phyloP scores from a whole-genome alignment of 2,113 vertebrate species.

The Pomatostomus ruficeps region DNA sequence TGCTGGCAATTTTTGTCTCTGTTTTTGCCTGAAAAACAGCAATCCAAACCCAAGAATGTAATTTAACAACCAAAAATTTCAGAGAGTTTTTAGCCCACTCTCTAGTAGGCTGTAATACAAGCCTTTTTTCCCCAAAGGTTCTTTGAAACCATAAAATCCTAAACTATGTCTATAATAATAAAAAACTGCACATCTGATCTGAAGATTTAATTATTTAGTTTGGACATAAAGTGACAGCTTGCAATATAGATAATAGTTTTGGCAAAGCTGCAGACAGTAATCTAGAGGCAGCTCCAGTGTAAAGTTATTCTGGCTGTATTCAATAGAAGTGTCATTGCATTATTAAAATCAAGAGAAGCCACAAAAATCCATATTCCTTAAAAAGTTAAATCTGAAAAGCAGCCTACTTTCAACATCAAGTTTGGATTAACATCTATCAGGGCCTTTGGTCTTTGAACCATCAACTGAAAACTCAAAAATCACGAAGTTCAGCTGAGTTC shows the following conservation, averaged over 20 bases:
- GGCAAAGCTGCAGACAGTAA: neutral
- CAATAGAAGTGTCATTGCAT: neutral
- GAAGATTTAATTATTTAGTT: slow-evolving; percentile 8
- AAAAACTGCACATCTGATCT: neutral
- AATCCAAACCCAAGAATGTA: neutral
- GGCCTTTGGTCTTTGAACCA: neutral
- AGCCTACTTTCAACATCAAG: neutral
- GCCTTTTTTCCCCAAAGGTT: neutral
- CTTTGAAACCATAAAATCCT: neutral
- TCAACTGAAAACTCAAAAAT: neutral
- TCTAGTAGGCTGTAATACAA: neutral
- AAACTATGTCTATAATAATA: neutral
- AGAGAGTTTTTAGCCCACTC: neutral
- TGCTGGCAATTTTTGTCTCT: neutral
- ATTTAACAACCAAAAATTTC: neutral
- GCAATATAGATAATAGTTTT: neutral
- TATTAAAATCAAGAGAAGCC: neutral
- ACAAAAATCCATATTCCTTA: neutral
- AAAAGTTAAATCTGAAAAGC: neutral
- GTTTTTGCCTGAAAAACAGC: neutral
- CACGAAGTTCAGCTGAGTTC: neutral
- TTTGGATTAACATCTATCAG: neutral
- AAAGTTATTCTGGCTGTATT: neutral
- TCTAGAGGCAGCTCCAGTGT: neutral
- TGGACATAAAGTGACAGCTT: slow-evolving; percentile 3